A percentile compares a stretch with the other conserved stretches of the same genome.
Conservation (phyloP, 2,797 vertebrate genomes). For the Chromobotia macracanthus region DNA sequence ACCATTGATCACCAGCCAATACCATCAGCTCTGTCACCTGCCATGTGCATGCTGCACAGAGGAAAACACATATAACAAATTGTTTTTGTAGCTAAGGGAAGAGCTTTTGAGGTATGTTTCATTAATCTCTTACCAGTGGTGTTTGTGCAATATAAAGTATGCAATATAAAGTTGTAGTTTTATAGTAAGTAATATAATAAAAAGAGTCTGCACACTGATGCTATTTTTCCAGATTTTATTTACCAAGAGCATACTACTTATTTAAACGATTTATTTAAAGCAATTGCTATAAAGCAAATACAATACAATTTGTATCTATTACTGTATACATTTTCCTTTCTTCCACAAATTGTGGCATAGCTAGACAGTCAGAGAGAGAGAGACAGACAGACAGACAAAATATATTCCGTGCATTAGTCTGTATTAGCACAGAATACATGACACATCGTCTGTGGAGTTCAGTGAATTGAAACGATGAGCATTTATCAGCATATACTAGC, state of each 20-base stretch:
- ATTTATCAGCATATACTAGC: constrained; percentile 60
- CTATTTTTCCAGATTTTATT: too few species aligned
- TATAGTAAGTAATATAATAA: too few species aligned
- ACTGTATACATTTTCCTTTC: neutral
- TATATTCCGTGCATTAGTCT: constrained; percentile 36
- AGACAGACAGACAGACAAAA: constrained; percentile 18
- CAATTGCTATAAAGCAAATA: neutral
- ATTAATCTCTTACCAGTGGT: neutral
- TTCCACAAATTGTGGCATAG: neutral
- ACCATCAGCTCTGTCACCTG: constrained; percentile 36
- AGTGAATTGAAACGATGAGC: constrained; percentile 64
- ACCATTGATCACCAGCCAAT: constrained; percentile 40
- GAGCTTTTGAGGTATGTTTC: neutral
- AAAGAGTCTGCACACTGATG: too few species aligned
- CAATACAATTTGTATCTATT: neutral
- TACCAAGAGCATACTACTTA: too few species aligned
- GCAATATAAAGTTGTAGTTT: too few species aligned
- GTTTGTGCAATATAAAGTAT: too few species aligned
- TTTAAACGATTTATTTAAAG: constrained; percentile 3
- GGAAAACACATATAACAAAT: constrained; percentile 10
- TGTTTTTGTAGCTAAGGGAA: neutral
- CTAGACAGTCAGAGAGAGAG: constrained; percentile 1
- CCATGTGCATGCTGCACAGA: neutral
- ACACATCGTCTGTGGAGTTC: constrained; percentile 55
- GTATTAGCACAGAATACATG: constrained; percentile 58